Evolutionary conservation across 2,888 invertebrate species (phyloP), one percentile per base, ranked within the genome.

Genomic region (Megalurothrips usitatus): DNA sequence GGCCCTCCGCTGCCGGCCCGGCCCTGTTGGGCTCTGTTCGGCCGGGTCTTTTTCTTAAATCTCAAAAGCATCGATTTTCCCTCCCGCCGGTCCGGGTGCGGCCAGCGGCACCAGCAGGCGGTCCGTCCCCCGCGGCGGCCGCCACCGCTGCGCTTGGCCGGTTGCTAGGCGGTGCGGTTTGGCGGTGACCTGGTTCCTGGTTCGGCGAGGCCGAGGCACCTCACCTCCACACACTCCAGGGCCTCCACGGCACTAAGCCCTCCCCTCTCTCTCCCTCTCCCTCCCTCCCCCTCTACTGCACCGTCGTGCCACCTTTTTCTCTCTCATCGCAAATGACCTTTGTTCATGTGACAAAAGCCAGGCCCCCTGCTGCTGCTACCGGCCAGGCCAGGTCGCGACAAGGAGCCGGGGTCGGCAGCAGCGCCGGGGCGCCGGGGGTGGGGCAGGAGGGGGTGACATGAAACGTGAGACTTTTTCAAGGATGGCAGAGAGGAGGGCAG

Each of bases 331-430:
- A 75, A 75, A 75, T 75, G 68, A 75, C 68, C 68, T 75, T 75
- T 75, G 68, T 75, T 75, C 68, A 26, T 75, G 68, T 75, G 68
- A 75, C 68, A 75, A 75, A 75, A 75, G 68, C 68, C 68, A 26
- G 68, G 26, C 68, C 68, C 23, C 68, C 10, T 14, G 17, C 14
- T 14, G 52, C 34, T 43, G 34, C 34, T 43, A 6, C 34, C 10
- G 23, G 68, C 26, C 23, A 26, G 23, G 68, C 23, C 12, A 1
- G 68, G 26, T 10, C 9, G 68, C 19, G 68, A 68, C n/a, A 23
- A 11, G 23, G 68, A 23, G 68, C 4, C n/a, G 4, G n/a, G 23
- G 23, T 8, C 2, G 34, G 3, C 34, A 43, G 34, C 34, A 43
- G 34, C 3, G 3, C 3, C 34, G 34, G 34, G 34, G 34, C 34